Percentiles rank a stretch among this genome's conserved stretches.
These are phyloP conservation scores for Hassar affinis DNA, from an alignment of 2,113 vertebrate genomes.

Conservation along the genomic window DNA sequence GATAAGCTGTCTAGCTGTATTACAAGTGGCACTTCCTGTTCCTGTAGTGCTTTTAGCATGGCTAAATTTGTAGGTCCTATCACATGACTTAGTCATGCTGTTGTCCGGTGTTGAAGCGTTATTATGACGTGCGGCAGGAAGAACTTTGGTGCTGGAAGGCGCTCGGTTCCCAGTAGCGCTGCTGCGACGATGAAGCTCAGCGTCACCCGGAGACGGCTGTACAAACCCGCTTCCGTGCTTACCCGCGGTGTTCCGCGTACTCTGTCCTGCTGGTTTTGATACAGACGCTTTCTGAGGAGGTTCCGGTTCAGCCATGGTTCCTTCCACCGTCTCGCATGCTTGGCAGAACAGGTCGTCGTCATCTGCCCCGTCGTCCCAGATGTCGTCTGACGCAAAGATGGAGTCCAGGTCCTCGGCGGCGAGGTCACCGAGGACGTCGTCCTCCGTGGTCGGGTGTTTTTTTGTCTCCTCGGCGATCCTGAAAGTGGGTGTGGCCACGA, in stretches of 20 bases:
- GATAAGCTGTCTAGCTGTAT: not conserved
- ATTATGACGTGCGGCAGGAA: not conserved
- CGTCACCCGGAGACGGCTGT: not conserved
- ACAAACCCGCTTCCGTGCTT: not conserved
- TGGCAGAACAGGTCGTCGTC: slow-evolving; percentile 87
- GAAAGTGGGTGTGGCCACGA: not conserved
- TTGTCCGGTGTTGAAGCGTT: not conserved
- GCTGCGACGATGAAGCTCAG: not conserved
- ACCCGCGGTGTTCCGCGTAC: not conserved
- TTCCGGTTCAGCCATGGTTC: slow-evolving; percentile 66
- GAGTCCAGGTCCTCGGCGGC: slow-evolving; percentile 60
- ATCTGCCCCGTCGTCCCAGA: slow-evolving; percentile 79
- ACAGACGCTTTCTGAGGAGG: not conserved
- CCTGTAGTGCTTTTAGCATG: slow-evolving; percentile 57
- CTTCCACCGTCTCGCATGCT: slow-evolving; percentile 85
- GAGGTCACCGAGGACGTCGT: slow-evolving; percentile 16
- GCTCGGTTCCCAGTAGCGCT: not conserved
- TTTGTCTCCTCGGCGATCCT: not conserved
- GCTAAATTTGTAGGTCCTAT: slow-evolving; percentile 65
- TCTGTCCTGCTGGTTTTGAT: not conserved
- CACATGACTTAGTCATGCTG: not conserved
- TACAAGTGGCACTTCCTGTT: not conserved
- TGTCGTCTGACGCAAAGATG: slow-evolving; percentile 63
- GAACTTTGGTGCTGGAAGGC: not conserved
- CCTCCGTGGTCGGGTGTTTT: accelerated